phyloP scores from a whole-genome alignment of 2,888 invertebrate species.

The Amphipoea oculea region DNA sequence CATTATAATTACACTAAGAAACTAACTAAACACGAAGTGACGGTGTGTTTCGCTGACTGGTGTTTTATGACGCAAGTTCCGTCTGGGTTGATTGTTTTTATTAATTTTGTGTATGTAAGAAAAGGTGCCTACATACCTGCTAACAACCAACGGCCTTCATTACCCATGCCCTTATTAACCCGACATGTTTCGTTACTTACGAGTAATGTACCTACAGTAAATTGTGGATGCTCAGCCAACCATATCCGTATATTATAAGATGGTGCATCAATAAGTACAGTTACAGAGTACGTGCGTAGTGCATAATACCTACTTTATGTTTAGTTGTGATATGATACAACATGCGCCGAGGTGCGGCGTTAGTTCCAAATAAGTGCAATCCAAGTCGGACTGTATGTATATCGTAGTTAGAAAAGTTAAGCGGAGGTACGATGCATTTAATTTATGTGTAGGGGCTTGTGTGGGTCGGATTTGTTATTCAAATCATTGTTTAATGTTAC shows the following conservation, averaged over 20 bases:
- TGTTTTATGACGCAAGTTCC: neutral
- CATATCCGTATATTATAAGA: constrained; percentile 87
- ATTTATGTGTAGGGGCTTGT: constrained; percentile 80
- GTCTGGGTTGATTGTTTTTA: neutral
- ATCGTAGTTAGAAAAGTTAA: constrained; percentile 88
- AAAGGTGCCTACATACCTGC: constrained; percentile 5
- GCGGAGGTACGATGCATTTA: constrained; percentile 87
- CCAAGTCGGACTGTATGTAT: constrained; percentile 84
- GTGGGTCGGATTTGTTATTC: constrained; percentile 76
- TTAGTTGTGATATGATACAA: constrained; percentile 87
- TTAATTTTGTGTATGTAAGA: neutral
- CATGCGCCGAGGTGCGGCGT: constrained; percentile 75
- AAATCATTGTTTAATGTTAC: constrained; percentile 63
- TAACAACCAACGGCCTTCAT: constrained; percentile 8
- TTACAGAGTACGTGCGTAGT: constrained; percentile 77
- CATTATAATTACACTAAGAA: too few relatives aligned
- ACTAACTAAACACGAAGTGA: too few relatives aligned
- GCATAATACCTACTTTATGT: constrained; percentile 78
- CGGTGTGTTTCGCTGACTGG: too few relatives aligned
- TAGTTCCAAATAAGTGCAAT: constrained; percentile 86
- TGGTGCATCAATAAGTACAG: constrained; percentile 79
- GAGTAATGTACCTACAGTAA: constrained; percentile 61
- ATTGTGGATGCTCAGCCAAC: constrained; percentile 82
- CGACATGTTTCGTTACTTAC: constrained; percentile 44
- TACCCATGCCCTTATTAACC: neutral